Evolutionary conservation across 2,113 vertebrate species (phyloP).

Genomic region (Pituophis catenifer): DNA sequence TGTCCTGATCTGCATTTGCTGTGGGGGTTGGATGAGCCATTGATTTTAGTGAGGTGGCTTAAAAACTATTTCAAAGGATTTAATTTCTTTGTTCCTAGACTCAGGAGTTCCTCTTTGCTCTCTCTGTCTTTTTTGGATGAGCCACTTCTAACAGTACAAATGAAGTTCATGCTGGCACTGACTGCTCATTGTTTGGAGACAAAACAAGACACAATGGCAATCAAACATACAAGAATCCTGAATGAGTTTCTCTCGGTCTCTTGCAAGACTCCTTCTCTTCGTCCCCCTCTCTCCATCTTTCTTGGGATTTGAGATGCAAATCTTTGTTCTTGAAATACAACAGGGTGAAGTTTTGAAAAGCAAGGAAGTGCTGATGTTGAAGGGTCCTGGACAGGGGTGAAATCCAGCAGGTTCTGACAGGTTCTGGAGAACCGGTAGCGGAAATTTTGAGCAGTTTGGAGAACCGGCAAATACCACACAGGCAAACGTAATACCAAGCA

Average conservation of each 20-base stretch:
- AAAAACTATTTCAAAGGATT: not conserved
- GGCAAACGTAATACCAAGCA: no score
- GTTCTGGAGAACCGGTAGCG: no score
- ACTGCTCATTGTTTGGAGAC: not conserved
- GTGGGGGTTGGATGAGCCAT: not conserved
- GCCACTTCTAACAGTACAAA: not conserved
- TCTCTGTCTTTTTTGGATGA: not conserved
- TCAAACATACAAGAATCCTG: not conserved
- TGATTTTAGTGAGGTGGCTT: not conserved
- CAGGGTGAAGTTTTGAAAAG: not conserved
- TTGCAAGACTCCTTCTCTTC: not conserved
- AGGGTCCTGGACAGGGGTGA: not conserved
- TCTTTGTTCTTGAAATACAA: not conserved
- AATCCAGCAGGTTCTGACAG: no score
- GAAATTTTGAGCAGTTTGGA: no score
- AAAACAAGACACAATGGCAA: not conserved
- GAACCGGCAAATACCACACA: no score
- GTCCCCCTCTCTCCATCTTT: not conserved
- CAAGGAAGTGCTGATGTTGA: not conserved
- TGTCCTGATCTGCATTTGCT: not conserved
- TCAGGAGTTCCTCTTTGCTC: not conserved
- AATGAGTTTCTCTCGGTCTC: not conserved
- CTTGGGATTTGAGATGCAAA: not conserved
- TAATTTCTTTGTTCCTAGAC: not conserved
- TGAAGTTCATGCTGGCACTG: not conserved